Conservation (phyloP, 1,140 invertebrate genomes). For the silkworm (Bombyx mori) region ASM3026992v2 NC_085115.1:9506501-9507000, state of each 20-base stretch:
- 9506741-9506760: slow-evolving; percentile 71
- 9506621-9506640: slow-evolving; percentile 66
- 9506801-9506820: slow-evolving; percentile 56
- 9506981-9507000: too few relatives aligned
- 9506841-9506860: slow-evolving; percentile 52
- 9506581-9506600: slow-evolving; percentile 42
- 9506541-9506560: slow-evolving; percentile 30
- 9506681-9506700: slow-evolving; percentile 70
- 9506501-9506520: slow-evolving; percentile 50
- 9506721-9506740: slow-evolving; percentile 66
- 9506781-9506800: slow-evolving; percentile 72
- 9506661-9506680: slow-evolving; percentile 67
- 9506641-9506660: slow-evolving; percentile 68
- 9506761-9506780: slow-evolving; percentile 69
- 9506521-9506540: slow-evolving; percentile 53
- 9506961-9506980: not conserved
- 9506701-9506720: slow-evolving; percentile 68
- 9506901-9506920: slow-evolving; percentile 23
- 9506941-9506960: not conserved
- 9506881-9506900: slow-evolving; percentile 38
- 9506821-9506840: slow-evolving; percentile 59
- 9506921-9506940: not conserved
- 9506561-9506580: slow-evolving; percentile 51
- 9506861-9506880: slow-evolving; percentile 42
- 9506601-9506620: slow-evolving; percentile 38